Percentiles rank a stretch among this genome's conserved stretches.
Evolutionary conservation across 2,797 vertebrate species (phyloP).

Genomic region (Enteromius trimaculatus): DNA sequence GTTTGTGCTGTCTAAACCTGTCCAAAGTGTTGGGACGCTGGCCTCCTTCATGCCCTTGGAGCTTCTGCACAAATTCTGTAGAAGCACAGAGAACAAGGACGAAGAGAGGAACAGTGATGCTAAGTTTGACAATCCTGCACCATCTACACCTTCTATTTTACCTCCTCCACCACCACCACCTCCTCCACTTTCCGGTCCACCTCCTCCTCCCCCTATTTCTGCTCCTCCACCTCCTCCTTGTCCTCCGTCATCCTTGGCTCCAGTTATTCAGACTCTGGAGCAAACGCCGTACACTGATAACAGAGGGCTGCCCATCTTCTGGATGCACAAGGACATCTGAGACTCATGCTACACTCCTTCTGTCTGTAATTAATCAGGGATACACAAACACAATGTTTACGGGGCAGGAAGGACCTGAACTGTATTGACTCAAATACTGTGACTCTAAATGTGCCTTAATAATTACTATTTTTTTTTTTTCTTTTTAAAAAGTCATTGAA

Average conservation of each 20-base stretch:
- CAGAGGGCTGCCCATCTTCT: constrained; percentile 87
- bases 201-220: constrained; percentile 1
- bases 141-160: background rate
- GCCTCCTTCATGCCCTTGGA: constrained; percentile 77
- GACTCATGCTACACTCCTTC: background rate
- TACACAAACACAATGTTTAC: background rate
- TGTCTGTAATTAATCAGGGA: constrained; percentile 15
- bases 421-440: constrained; percentile 8
- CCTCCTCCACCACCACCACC: constrained; percentile 21
- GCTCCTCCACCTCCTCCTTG: constrained; percentile 39
- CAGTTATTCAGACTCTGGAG: constrained; percentile 71
- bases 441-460: constrained; percentile 48
- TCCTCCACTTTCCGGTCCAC: background rate
- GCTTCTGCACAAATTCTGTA: constrained; percentile 80
- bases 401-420: constrained; percentile 4
- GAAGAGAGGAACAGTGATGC: background rate
- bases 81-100: constrained; percentile 44
- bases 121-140: constrained; percentile 2
- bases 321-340: constrained; percentile 95
- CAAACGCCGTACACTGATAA: constrained; percentile 84
- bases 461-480: background rate
- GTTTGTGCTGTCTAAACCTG: constrained; percentile 81
- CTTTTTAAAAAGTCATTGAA: background rate
- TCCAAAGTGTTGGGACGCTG: constrained; percentile 85
- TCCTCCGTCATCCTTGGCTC: constrained; percentile 48